Evolutionary conservation across 2,888 invertebrate species (phyloP).

Genomic region (Oscheius onirici): DNA sequence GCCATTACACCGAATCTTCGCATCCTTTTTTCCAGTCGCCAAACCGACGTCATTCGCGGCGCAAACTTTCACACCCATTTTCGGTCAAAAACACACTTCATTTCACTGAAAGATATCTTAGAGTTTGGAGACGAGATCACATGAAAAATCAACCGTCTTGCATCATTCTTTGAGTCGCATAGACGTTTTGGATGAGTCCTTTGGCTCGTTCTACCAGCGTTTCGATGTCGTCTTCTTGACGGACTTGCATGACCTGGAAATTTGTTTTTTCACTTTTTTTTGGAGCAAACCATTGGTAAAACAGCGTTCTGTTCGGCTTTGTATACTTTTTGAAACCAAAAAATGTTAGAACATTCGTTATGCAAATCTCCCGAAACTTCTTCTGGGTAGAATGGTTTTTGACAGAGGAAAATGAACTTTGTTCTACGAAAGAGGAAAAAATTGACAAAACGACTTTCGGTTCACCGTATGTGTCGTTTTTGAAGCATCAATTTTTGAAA

Average conservation of each 20-base stretch:
- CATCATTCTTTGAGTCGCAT: constrained; percentile 42
- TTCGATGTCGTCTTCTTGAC: constrained; percentile 47
- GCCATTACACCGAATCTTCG: no score
- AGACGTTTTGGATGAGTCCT: constrained; percentile 48
- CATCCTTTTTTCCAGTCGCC: not conserved
- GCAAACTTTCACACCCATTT: not conserved
- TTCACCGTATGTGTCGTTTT: no score
- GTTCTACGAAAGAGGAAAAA: no score
- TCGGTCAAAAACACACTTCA: not conserved
- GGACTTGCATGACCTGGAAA: constrained; percentile 40
- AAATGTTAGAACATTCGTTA: no score
- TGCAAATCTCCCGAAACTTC: no score
- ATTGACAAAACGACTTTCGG: no score
- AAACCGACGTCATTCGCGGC: not conserved
- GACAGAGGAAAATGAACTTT: no score
- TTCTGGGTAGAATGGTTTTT: no score
- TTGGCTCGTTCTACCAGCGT: constrained; percentile 52
- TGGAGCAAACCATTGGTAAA: no score
- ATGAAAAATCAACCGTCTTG: constrained; percentile 17
- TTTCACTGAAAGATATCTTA: not conserved
- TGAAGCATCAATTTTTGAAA: no score
- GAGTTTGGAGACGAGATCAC: not conserved
- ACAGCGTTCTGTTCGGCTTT: no score
- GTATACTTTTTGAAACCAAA: no score
- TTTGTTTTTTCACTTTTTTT: not conserved